Conservation (phyloP, 2,113 vertebrate species). For the Cyprinus carpio region DNA sequence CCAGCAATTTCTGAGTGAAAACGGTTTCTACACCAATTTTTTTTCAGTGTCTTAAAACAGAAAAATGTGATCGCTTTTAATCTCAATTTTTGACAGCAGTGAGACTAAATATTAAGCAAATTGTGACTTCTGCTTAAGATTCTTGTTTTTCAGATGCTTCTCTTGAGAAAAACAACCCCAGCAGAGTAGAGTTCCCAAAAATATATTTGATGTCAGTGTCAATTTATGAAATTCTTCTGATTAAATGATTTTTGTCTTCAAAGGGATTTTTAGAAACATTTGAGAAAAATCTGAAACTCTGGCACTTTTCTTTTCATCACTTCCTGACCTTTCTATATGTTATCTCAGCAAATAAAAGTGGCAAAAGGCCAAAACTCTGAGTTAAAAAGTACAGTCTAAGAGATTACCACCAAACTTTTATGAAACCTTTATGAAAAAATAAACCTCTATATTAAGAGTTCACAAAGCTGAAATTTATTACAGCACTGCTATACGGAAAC, state of each 20-base stretch:
- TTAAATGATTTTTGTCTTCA: not conserved
- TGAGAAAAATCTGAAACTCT: not conserved
- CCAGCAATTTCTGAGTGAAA: not conserved
- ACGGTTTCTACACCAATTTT: no score
- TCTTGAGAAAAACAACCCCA: not conserved
- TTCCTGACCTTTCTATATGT: not conserved
- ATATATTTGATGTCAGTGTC: not conserved
- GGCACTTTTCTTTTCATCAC: not conserved
- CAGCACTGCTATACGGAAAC: not conserved
- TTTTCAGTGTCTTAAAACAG: not conserved
- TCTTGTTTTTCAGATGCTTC: not conserved
- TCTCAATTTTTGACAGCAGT: not conserved
- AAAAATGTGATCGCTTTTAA: not conserved
- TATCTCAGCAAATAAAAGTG: constrained; percentile 11
- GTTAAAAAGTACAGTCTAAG: not conserved
- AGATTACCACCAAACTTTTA: constrained; percentile 10
- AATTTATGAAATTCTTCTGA: not conserved
- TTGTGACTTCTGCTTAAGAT: no score
- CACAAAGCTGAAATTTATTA: constrained; percentile 23
- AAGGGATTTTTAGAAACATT: not conserved
- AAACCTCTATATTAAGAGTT: constrained; percentile 18
- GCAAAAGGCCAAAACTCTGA: not conserved
- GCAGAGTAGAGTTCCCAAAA: not conserved
- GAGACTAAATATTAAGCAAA: not conserved
- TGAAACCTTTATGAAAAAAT: constrained; percentile 8